A percentile compares a stretch with the other conserved stretches of the same genome.
Conservation (phyloP, 2,113 vertebrate genomes). For the Toxostoma redivivum region DNA sequence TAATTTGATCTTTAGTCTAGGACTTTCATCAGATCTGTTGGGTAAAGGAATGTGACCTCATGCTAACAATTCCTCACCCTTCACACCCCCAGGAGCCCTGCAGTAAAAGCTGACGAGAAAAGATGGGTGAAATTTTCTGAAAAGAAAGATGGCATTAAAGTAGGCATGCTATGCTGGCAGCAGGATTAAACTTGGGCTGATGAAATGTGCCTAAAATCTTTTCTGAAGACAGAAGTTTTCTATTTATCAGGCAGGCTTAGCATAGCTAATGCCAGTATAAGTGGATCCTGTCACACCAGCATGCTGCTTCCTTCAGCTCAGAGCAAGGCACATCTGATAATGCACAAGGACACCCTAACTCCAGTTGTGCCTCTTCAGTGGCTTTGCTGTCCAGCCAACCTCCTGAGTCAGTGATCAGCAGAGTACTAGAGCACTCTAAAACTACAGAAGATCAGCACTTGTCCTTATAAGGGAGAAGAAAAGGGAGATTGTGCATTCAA, state of each 20-base stretch:
- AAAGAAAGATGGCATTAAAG: not conserved
- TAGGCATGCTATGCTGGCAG: not conserved
- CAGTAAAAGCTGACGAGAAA: not conserved
- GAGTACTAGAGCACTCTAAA: too few relatives aligned
- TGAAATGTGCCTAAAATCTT: not conserved
- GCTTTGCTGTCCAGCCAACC: not conserved
- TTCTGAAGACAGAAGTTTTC: not conserved
- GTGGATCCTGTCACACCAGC: not conserved
- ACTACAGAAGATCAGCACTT: not conserved
- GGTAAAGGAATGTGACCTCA: not conserved
- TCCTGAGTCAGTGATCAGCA: not conserved
- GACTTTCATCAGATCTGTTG: not conserved
- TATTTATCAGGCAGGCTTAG: not conserved
- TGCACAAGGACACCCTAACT: not conserved
- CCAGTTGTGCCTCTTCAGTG: not conserved
- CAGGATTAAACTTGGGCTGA: conserved; percentile 1
- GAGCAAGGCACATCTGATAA: not conserved
- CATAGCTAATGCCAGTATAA: not conserved
- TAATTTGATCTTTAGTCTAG: not conserved
- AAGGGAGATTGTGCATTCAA: not conserved
- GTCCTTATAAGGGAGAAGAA: not conserved
- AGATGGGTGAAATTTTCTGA: not conserved
- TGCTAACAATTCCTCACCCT: not conserved
- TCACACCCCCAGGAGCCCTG: not conserved
- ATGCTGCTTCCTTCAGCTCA: not conserved